phyloP scores from a whole-genome alignment of 2,888 invertebrate genomes.

The Caenorhabditis parvicauda region DNA sequence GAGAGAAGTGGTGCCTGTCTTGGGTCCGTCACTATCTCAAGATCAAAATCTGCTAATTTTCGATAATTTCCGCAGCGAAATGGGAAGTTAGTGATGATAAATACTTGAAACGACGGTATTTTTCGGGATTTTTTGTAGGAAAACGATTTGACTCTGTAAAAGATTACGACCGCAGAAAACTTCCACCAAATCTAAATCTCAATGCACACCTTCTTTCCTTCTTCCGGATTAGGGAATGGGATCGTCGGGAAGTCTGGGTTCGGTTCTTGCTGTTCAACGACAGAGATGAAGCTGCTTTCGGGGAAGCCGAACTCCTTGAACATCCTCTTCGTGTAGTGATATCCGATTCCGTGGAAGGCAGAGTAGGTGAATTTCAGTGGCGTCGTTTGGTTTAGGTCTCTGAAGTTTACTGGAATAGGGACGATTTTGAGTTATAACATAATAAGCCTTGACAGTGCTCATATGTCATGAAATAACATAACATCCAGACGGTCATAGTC shows the following conservation, averaged over 20 bases:
- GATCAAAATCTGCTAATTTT: too few species aligned
- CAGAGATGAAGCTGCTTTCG: slow-evolving; percentile 61
- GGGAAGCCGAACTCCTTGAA: slow-evolving; percentile 76
- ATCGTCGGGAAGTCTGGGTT: slow-evolving; percentile 97
- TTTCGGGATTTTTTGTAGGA: too few species aligned
- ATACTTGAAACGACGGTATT: too few species aligned
- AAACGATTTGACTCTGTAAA: too few species aligned
- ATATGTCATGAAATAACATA: too few species aligned
- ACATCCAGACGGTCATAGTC: too few species aligned
- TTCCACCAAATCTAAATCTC: neutral
- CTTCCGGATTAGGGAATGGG: slow-evolving; percentile 95
- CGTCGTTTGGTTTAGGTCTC: slow-evolving; percentile 54
- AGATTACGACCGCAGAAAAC: neutral
- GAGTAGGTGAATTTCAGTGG: slow-evolving; percentile 80
- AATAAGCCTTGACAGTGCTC: too few species aligned
- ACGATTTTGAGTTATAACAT: neutral
- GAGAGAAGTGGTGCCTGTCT: too few species aligned
- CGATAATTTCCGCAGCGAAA: too few species aligned
- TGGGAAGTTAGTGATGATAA: too few species aligned
- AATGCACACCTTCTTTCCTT: slow-evolving; percentile 71
- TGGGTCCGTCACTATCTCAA: too few species aligned
- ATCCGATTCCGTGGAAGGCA: slow-evolving; percentile 96
- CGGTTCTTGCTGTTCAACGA: slow-evolving; percentile 73
- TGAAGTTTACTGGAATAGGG: slow-evolving; percentile 14
- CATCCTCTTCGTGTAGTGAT: slow-evolving; percentile 75